Percentiles rank a stretch among this genome's conserved stretches.
Evolutionary conservation across 2,888 invertebrate species (phyloP).

Genomic region (Pollenia labialis): DNA sequence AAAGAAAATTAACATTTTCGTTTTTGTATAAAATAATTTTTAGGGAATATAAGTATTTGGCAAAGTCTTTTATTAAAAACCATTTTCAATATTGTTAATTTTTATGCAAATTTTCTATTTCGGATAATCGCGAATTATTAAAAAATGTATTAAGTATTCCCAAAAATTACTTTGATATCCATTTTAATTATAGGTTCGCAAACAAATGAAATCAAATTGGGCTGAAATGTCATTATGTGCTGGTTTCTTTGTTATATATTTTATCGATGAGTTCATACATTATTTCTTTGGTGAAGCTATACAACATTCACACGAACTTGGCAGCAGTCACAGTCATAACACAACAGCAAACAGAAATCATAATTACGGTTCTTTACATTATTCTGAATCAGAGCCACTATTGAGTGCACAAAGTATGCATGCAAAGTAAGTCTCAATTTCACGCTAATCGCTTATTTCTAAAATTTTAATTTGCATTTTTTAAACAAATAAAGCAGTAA

Average conservation of each 20-base stretch:
- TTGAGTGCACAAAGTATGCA: constrained; percentile 56
- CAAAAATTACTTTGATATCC: too few species aligned
- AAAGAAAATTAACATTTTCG: too few species aligned
- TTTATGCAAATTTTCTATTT: too few species aligned
- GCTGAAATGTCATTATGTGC: constrained; percentile 88
- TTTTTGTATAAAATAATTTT: too few species aligned
- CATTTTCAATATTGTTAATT: too few species aligned
- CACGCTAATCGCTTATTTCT: neutral
- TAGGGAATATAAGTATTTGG: too few species aligned
- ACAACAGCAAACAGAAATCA: constrained; percentile 23
- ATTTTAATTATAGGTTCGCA: constrained; percentile 83
- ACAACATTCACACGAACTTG: constrained; percentile 77
- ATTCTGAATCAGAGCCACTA: constrained; percentile 76
- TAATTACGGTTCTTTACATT: constrained; percentile 77
- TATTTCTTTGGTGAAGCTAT: constrained; percentile 86
- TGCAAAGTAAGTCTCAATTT: constrained; percentile 30
- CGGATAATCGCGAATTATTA: too few species aligned
- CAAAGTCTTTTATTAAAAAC: too few species aligned
- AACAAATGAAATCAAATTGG: constrained; percentile 86
- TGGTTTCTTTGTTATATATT: constrained; percentile 90
- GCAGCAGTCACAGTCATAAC: constrained; percentile 38
- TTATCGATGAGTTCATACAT: constrained; percentile 90
- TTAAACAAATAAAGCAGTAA: neutral
- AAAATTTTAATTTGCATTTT: neutral
- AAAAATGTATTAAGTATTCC: too few species aligned